phyloP scores from a whole-genome alignment of 2,113 vertebrate species.

The Ptilonorhynchus violaceus region DNA sequence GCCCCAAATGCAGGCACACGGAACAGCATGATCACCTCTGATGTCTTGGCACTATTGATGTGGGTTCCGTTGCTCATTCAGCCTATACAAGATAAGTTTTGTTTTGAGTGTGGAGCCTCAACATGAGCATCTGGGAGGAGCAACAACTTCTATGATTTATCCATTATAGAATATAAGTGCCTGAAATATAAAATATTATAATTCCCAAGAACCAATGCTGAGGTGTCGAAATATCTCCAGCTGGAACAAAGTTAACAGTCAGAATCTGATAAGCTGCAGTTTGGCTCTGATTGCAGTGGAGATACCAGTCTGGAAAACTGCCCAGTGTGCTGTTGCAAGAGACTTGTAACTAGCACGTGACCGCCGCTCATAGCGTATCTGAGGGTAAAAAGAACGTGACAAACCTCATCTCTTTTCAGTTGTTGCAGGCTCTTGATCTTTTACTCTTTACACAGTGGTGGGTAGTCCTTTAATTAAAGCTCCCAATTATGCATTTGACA shows the following conservation, averaged over 20 bases:
- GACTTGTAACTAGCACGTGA: not conserved
- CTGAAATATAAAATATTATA: not conserved
- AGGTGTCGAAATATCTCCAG: not conserved
- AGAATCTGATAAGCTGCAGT: not conserved
- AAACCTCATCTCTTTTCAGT: not conserved
- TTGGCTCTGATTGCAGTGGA: constrained; percentile 1
- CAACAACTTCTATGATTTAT: not conserved
- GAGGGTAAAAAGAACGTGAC: not conserved
- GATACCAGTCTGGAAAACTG: constrained; percentile 4
- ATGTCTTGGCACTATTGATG: not conserved
- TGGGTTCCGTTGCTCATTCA: not conserved
- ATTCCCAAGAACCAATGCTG: not conserved
- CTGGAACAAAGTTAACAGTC: not conserved
- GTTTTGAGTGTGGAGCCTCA: not conserved
- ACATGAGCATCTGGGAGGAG: not conserved
- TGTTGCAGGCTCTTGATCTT: not conserved
- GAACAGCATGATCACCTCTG: not conserved
- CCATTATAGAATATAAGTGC: not conserved
- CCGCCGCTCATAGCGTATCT: fast-evolving
- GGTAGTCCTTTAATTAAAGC: not conserved
- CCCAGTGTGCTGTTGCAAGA: not conserved
- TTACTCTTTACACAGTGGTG: not conserved
- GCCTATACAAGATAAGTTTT: not conserved
- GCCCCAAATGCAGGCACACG: not conserved
- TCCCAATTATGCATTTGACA: not conserved